A percentile compares a stretch with the other conserved stretches of the same genome.
These are phyloP conservation scores for Lutraria rhynchaena DNA, from an alignment of 1,140 invertebrate genomes.

Conservation along the genomic window DNA sequence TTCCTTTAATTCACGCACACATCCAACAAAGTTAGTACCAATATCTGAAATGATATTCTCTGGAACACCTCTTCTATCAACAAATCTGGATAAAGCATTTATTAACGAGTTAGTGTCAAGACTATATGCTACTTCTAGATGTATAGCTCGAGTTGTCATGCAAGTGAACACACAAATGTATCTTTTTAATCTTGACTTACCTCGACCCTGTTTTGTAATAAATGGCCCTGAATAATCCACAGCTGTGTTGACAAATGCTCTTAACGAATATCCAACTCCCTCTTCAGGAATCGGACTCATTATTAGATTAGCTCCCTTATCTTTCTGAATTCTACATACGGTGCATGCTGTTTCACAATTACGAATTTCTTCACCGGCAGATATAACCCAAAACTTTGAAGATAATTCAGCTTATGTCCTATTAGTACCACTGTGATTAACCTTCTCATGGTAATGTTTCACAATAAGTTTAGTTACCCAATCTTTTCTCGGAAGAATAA, in stretches of 20 bases:
- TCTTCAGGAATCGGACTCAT: slow-evolving; percentile 39
- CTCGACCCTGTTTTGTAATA: slow-evolving; percentile 7
- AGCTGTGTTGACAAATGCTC: slow-evolving; percentile 5
- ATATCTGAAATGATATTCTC: background rate
- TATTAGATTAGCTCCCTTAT: slow-evolving; percentile 1
- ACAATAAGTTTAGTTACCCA: background rate
- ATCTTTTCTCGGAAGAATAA: slow-evolving; percentile 2
- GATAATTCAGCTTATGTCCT: background rate
- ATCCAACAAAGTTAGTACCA: background rate
- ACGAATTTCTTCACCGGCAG: background rate
- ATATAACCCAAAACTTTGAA: slow-evolving; percentile 1
- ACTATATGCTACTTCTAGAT: slow-evolving; percentile 37
- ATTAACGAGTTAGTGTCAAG: slow-evolving; percentile 52
- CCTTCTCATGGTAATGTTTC: slow-evolving; percentile 8
- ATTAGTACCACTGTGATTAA: slow-evolving; percentile 8
- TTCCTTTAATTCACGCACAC: slow-evolving; percentile 6
- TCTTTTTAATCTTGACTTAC: slow-evolving; percentile 28
- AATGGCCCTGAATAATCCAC: slow-evolving; percentile 59
- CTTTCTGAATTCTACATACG: slow-evolving; percentile 1
- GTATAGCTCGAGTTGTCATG: slow-evolving; percentile 45
- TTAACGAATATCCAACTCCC: slow-evolving; percentile 13
- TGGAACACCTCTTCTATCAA: background rate
- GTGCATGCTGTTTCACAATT: background rate
- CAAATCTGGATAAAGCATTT: slow-evolving; percentile 21
- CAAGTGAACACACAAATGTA: slow-evolving; percentile 53